A percentile compares a stretch with the other conserved stretches of the same genome.
phyloP scores from a whole-genome alignment of 2,797 vertebrate species.

The Apodemus agrarius region DNA sequence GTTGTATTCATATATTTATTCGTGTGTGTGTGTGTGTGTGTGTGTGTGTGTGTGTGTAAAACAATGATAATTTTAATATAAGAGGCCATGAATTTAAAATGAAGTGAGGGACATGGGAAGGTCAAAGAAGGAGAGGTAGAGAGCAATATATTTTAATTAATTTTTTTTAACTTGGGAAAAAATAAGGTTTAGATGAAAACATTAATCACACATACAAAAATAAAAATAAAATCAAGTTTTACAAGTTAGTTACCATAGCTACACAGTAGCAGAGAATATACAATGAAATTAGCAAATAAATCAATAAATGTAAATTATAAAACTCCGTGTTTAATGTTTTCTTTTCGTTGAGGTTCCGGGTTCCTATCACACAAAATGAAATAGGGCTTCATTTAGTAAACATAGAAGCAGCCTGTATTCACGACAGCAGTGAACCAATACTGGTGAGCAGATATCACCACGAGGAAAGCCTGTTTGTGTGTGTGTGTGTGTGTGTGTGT shows the following conservation, averaged over 20 bases:
- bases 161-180: background rate
- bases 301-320: background rate
- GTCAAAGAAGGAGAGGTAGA: too few relatives aligned
- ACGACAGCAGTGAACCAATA: slow-evolving; percentile 12
- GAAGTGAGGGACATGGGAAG: accelerated
- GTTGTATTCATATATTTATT: background rate
- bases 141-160: background rate
- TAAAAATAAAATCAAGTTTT: background rate
- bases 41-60: background rate
- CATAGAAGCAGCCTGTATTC: slow-evolving; percentile 60
- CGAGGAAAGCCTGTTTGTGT: slow-evolving; percentile 10
- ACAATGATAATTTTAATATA: background rate
- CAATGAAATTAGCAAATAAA: slow-evolving; percentile 23
- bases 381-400: background rate
- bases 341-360: background rate
- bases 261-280: background rate
- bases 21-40: background rate
- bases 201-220: background rate
- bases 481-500: background rate
- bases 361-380: slow-evolving; percentile 49
- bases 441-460: slow-evolving; percentile 13
- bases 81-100: background rate
- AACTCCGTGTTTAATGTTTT: slow-evolving; percentile 5
- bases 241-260: background rate
- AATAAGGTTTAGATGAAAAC: background rate